Base-by-base conservation (phyloP, 2,113 vertebrate species). In the Tetrax tetrax region DNA sequence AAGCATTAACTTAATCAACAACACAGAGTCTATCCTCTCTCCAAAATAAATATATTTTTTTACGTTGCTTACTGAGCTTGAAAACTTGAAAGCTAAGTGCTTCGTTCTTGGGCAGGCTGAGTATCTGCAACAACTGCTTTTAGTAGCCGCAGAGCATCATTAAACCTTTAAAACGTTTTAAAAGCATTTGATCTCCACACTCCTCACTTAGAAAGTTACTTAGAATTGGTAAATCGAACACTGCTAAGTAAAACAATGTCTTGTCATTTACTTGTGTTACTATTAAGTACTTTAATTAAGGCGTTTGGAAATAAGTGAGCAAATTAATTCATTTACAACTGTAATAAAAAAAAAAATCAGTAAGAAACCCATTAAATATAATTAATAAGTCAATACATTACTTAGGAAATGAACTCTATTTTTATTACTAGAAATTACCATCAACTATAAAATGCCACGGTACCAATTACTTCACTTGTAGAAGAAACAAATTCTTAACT, bases 311-410 rank as follows among this genome's bases (percentile, higher is more conserved):
- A 96, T 96, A 97, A 94, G 66, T 96, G 92, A 94, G 66, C 95
- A 96, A 96, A 97, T 95, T 98, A 98, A 96, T 98, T 97, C 97
- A 98, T 98, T 97, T 97, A 95, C 56, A 90, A 95, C 95, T 94
- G 81, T 91, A 97, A 97, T 98, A 96, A 97, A 97, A 97, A 98
- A 96, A 97, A 97, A 97, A 98, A 98, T 96, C 93, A 85, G 95
- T 96, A 96, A 95, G 97, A 97, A 92, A 89, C 68, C 81, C 97
- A 98, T 96, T 98, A 98, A 98, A 95, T 95, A 92, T 96, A 93
- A 98, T 98, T 98, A 98, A 97, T 98, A 98, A 98, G 95, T 98
- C 97, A 97, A 98, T 98, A 98, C 93, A 97, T 97, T 97, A 97
- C 97, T 98, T 95, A 98, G 91, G 96, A 95, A 95, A 97, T 96